Evolutionary conservation across 23 tunicate genomes (phyloP).

Genomic region (Halocynthia aurantium): DNA sequence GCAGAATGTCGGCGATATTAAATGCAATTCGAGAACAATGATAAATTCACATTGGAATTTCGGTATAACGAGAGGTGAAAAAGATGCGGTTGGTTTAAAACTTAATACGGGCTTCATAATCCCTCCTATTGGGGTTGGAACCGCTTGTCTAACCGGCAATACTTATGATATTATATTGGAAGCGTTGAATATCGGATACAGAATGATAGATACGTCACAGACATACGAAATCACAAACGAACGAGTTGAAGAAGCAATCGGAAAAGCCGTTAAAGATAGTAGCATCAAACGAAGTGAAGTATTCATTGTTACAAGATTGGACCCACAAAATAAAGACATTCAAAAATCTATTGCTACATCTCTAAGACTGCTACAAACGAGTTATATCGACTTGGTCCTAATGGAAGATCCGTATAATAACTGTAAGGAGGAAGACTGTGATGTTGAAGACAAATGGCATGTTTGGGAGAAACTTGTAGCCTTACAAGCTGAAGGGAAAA

Average conservation of each 20-base stretch:
- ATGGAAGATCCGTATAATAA: slow-evolving; percentile 12
- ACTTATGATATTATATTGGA: slow-evolving; percentile 17
- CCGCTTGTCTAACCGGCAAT: slow-evolving; percentile 11
- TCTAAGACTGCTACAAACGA: slow-evolving; percentile 26
- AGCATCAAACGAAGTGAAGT: slow-evolving; percentile 13
- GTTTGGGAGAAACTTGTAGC: slow-evolving; percentile 36
- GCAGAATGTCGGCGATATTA: too few relatives aligned
- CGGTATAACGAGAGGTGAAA: neutral
- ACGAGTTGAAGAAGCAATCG: slow-evolving; percentile 22
- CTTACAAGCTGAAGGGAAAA: slow-evolving; percentile 27
- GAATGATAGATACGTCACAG: slow-evolving; percentile 39
- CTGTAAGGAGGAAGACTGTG: slow-evolving; percentile 11
- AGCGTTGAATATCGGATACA: slow-evolving; percentile 45
- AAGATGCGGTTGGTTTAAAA: neutral
- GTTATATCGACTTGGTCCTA: slow-evolving; percentile 37
- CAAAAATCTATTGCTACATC: slow-evolving; percentile 1
- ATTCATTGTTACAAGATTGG: slow-evolving; percentile 30
- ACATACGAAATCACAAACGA: slow-evolving; percentile 7
- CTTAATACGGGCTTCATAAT: slow-evolving; percentile 38
- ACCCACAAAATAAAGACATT: slow-evolving; percentile 11
- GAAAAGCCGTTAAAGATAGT: slow-evolving; percentile 30
- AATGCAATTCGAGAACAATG: too few relatives aligned
- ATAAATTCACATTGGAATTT: neutral
- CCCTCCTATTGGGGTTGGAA: slow-evolving; percentile 51
- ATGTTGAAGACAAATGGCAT: slow-evolving; percentile 10